These are phyloP conservation scores for Epinephelus lanceolatus DNA, from an alignment of 2,113 vertebrate genomes.

Conservation along the genomic window DNA sequence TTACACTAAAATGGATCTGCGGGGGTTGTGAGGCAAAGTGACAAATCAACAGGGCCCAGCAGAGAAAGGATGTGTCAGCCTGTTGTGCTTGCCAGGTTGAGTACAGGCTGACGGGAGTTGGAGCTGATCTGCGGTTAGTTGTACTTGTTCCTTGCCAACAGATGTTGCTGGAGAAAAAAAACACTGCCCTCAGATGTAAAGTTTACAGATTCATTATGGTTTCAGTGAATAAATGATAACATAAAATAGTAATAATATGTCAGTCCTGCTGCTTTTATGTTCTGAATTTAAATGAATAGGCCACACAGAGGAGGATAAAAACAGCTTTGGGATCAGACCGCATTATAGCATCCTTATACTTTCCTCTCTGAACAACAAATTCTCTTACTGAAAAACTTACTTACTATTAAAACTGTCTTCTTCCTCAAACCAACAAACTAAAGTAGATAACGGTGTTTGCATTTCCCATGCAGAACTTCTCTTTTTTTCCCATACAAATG, in stretches of 20 bases:
- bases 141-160: conserved; percentile 32
- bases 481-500: conserved; percentile 43
- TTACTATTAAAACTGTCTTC: not conserved
- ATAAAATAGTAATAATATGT: conserved; percentile 23
- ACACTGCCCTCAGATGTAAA: conserved; percentile 12
- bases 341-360: not conserved
- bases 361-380: not conserved
- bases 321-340: not conserved
- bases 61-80: conserved; percentile 44
- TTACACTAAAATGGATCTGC: conserved; percentile 57
- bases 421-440: conserved; percentile 21
- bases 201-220: conserved; percentile 25
- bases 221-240: conserved; percentile 25
- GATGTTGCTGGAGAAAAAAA: conserved; percentile 19
- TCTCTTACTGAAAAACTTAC: not conserved
- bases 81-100: not conserved
- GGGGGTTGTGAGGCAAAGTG: conserved; percentile 47
- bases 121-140: conserved; percentile 33
- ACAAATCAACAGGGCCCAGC: conserved; percentile 46
- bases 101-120: conserved; percentile 4
- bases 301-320: not conserved
- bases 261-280: not conserved
- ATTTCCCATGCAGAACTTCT: not conserved
- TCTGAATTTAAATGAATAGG: not conserved
- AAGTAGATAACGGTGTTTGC: conserved; percentile 7